Conservation (phyloP, 2,113 vertebrate genomes). For the Zosterops hypoxanthus region DNA sequence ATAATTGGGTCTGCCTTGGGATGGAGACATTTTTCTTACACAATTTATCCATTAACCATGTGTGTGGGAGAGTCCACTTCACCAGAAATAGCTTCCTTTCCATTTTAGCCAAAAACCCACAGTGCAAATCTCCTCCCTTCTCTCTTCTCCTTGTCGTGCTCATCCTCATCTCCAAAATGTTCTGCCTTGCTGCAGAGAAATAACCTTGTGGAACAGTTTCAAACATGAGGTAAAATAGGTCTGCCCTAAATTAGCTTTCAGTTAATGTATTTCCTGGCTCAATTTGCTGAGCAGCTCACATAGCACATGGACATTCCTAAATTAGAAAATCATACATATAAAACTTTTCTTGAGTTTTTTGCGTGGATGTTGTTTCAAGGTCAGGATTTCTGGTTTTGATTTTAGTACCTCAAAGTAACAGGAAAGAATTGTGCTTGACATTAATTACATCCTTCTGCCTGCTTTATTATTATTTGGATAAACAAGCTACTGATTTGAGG, state of each 20-base stretch:
- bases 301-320: slow-evolving; percentile 1
- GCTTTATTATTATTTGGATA: slow-evolving; percentile 65
- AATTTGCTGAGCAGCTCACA: slow-evolving; percentile 2
- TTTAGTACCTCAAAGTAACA: slow-evolving; percentile 50
- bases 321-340: background rate
- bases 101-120: background rate
- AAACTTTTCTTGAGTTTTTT: slow-evolving; percentile 11
- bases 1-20: slow-evolving; percentile 57
- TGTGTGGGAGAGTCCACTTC: background rate
- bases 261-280: slow-evolving; percentile 41
- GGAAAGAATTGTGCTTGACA: slow-evolving; percentile 52
- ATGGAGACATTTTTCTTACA: slow-evolving; percentile 42
- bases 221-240: slow-evolving; percentile 18
- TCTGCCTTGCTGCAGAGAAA: slow-evolving; percentile 5
- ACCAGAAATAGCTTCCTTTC: slow-evolving; percentile 28
- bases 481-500: slow-evolving; percentile 57
- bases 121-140: background rate
- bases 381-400: slow-evolving; percentile 55
- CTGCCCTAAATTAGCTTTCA: slow-evolving; percentile 32
- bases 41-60: slow-evolving; percentile 35
- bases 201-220: slow-evolving; percentile 12
- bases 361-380: slow-evolving; percentile 11
- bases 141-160: background rate
- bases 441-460: slow-evolving; percentile 62
- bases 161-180: background rate